Conservation (phyloP, 2,797 vertebrate genomes). For the Cyclopterus lumpus region DNA sequence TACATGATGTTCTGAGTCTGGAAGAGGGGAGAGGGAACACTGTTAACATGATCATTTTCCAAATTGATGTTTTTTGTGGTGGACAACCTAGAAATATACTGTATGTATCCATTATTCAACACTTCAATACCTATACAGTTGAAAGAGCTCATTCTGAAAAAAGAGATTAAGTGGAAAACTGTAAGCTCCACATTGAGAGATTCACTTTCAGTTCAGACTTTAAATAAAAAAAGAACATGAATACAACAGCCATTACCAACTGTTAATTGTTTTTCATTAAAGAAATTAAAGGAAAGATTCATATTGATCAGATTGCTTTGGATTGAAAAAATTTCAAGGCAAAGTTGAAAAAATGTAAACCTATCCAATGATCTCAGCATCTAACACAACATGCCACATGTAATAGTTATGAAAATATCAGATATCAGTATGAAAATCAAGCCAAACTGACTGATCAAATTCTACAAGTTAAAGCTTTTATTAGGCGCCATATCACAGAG, state of each 20-base stretch:
- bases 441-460: not conserved
- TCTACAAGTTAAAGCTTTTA: slow-evolving; percentile 13
- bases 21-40: slow-evolving; percentile 70
- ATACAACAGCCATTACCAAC: not conserved
- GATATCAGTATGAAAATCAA: not conserved
- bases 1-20: slow-evolving; percentile 99
- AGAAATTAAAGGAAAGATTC: not conserved
- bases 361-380: not conserved
- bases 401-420: not conserved
- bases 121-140: not conserved
- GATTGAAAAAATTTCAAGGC: not conserved
- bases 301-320: not conserved
- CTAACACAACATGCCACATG: not conserved
- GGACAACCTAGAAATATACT: slow-evolving; percentile 11
- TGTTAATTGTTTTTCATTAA: slow-evolving; percentile 1
- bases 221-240: slow-evolving; percentile 6
- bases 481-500: not conserved
- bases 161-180: slow-evolving; percentile 6
- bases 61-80: slow-evolving; percentile 2
- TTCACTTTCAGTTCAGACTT: slow-evolving; percentile 21
- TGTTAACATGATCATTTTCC: slow-evolving; percentile 33
- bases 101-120: not conserved
- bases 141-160: slow-evolving; percentile 35
- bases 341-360: not conserved
- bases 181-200: slow-evolving; percentile 5